A percentile compares a stretch with the other conserved stretches of the same genome.
Conservation (phyloP, 1,140 invertebrate genomes). For the Drosophila cardini region DNA sequence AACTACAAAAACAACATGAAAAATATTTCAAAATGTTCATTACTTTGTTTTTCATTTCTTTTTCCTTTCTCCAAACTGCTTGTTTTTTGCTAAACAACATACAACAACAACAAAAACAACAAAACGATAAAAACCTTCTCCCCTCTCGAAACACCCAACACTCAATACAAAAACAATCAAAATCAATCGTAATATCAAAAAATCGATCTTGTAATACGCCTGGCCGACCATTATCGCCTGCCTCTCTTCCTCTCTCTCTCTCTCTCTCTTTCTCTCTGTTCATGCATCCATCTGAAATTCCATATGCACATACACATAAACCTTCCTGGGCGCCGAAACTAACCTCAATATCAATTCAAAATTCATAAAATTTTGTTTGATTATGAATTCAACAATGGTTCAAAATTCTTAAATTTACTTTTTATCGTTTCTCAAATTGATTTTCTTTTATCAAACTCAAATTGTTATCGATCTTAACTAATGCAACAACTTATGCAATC, state of each 20-base stretch:
- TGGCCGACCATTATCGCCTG: constrained; percentile 40
- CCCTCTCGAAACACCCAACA: constrained; percentile 22
- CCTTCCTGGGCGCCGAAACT: constrained; percentile 34
- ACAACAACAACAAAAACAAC: constrained; percentile 58
- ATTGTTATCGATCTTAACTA: constrained; percentile 17
- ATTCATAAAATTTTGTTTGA: constrained; percentile 44
- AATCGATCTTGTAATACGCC: constrained; percentile 37
- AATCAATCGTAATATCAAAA: constrained; percentile 51
- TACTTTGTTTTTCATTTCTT: constrained; percentile 83
- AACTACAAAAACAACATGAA: constrained; percentile 44
- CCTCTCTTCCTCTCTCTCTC: constrained; percentile 24
- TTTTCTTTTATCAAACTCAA: constrained; percentile 33
- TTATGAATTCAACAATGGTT: constrained; percentile 40
- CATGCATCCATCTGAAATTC: constrained; percentile 59
- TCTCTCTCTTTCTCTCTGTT: constrained; percentile 34
- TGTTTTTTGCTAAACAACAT: constrained; percentile 79
- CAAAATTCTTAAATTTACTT: constrained; percentile 55
- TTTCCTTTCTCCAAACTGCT: constrained; percentile 82
- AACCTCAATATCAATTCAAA: constrained; percentile 33
- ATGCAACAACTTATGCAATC: constrained; percentile 58
- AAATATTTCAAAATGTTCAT: constrained; percentile 82
- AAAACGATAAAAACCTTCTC: constrained; percentile 18
- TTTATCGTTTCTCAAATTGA: constrained; percentile 70
- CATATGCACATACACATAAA: constrained; percentile 44
- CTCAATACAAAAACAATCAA: constrained; percentile 28